Evolutionary conservation across 2,888 invertebrate genomes (phyloP).

Genomic region (Cephonodes hylas): DNA sequence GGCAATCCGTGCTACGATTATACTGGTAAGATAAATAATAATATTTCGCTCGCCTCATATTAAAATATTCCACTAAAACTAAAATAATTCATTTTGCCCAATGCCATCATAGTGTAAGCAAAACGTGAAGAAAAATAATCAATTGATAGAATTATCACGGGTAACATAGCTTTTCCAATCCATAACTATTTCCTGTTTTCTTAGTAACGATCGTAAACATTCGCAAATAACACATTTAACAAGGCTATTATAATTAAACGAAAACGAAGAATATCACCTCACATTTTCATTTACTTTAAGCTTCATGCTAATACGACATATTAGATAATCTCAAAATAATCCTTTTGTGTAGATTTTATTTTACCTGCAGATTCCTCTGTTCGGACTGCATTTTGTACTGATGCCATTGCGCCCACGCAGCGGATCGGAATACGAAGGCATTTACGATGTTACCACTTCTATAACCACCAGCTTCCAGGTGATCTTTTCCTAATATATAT

Average conservation of each 20-base stretch:
- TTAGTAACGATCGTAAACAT: background rate
- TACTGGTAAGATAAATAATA: constrained; percentile 82
- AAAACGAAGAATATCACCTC: no score
- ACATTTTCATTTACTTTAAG: no score
- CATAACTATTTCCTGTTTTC: background rate
- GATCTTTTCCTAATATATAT: constrained; percentile 19
- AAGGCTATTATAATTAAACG: no score
- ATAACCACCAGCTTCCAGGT: constrained; percentile 87
- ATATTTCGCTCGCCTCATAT: background rate
- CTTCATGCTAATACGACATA: no score
- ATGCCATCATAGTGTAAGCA: background rate
- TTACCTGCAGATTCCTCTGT: constrained; percentile 82
- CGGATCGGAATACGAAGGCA: constrained; percentile 76
- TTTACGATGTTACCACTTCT: constrained; percentile 85
- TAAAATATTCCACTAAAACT: background rate
- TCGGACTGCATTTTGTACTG: constrained; percentile 87
- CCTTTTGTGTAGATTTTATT: background rate
- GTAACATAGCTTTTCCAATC: background rate
- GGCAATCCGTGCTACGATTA: constrained; percentile 86
- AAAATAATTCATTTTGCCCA: background rate
- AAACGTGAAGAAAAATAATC: background rate
- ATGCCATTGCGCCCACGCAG: constrained; percentile 84
- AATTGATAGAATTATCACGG: background rate
- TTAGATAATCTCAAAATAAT: background rate
- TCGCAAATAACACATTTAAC: background rate